A percentile compares a stretch with the other conserved stretches of the same genome.
These are phyloP conservation scores for Netelia virgata DNA, from an alignment of 2,888 invertebrate species.

Conservation along the genomic window DNA sequence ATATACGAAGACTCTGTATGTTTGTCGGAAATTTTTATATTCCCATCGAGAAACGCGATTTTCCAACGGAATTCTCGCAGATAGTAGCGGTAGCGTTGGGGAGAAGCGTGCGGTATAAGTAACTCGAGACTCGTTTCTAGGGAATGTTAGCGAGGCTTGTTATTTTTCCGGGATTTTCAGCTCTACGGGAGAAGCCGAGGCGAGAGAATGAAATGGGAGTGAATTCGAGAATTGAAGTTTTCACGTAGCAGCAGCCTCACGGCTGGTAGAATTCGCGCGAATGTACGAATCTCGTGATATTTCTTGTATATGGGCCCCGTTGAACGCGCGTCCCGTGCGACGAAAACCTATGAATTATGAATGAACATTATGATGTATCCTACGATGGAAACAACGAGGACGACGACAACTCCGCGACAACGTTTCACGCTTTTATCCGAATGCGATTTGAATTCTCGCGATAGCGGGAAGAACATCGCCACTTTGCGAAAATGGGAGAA, in stretches of 20 bases:
- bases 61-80: background rate
- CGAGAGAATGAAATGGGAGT: constrained; percentile 53
- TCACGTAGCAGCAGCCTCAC: constrained; percentile 7
- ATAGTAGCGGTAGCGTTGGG: background rate
- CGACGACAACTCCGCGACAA: constrained; percentile 45
- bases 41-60: constrained; percentile 13
- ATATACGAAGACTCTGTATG: background rate
- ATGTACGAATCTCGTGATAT: constrained; percentile 15
- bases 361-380: constrained; percentile 75
- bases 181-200: constrained; percentile 1
- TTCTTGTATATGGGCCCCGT: background rate
- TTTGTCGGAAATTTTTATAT: background rate
- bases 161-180: constrained; percentile 41
- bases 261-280: background rate
- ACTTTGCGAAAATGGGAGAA: constrained; percentile 4
- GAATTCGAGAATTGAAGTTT: constrained; percentile 59
- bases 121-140: constrained; percentile 27
- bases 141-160: background rate
- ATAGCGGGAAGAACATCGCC: constrained; percentile 49
- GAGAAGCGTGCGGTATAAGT: background rate
- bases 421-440: constrained; percentile 74
- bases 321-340: constrained; percentile 13
- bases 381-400: constrained; percentile 54
- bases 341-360: constrained; percentile 75
- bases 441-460: constrained; percentile 74